Evolutionary conservation across 2,113 vertebrate species (phyloP), one percentile per base, ranked within the genome.

Genomic region (Paedocypris sp.): DNA sequence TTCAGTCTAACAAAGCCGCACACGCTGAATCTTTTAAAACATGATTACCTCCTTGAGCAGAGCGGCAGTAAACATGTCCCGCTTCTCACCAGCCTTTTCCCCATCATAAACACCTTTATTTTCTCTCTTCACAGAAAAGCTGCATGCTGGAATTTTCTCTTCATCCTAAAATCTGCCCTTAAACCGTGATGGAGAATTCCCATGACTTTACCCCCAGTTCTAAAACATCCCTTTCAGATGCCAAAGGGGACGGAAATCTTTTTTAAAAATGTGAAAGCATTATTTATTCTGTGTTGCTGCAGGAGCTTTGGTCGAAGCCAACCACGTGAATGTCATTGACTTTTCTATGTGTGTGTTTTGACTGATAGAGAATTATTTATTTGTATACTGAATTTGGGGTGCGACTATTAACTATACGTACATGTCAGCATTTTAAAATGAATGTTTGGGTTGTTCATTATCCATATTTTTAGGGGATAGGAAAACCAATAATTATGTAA

Each of bases 271-370:
- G 23, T n/a, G 61, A 53, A 41, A 28, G 13, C 29, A 31, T 53
- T 47, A 33, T 70, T 71, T 70, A 54, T 76, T 65, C 68, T 76
- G 72, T 79, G 66, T 72, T 72, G 76, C 76, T 67, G 59, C 69
- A 73, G 80, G 75, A 67, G 75, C 73, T 78, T 75, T 76, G 68
- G 77, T 77, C 72, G 80, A 83, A 80, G 77, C 77, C 81, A 68
- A 71, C 61, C 67, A 80, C 51, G 74, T 84, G 83, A 86, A 86
- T 86, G 85, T 86, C 74, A 72, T 83, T 77, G 73, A 67, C 74
- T 74, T 66, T 82, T 79, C 79, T 80, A 77, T 76, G 77, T 76
- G 79, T 79, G 22, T 35, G 66, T 57, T 48, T 39, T 49, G 25
- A 75, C 72, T 32, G 68, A 66, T 73, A 74, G 76, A 57, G 74